A percentile compares a stretch with the other conserved stretches of the same genome.
These are phyloP conservation scores for Tupiocoris notatus DNA, from an alignment of 2,888 invertebrate genomes.

Conservation along the genomic window DNA sequence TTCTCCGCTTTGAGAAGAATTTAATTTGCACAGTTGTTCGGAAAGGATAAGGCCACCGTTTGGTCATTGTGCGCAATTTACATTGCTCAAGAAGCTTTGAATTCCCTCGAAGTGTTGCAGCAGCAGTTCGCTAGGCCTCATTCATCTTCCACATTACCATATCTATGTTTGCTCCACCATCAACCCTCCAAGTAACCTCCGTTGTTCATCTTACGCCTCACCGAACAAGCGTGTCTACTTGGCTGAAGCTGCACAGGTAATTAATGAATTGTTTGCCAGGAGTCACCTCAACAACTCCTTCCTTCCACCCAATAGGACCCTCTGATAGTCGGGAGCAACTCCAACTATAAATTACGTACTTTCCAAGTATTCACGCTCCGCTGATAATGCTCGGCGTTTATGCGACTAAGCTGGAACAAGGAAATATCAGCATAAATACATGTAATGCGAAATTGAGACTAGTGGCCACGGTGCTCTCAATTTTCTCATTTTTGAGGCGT, in stretches of 20 bases:
- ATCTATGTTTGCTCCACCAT: not conserved
- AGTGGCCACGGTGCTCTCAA: too few species aligned
- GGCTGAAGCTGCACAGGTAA: conserved; percentile 18
- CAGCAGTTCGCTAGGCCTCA: conserved; percentile 30
- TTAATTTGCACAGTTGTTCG: too few species aligned
- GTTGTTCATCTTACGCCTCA: not conserved
- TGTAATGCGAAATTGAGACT: too few species aligned
- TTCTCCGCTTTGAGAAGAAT: too few species aligned
- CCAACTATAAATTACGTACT: conserved; percentile 24
- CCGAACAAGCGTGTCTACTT: conserved; percentile 10
- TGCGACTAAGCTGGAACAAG: too few species aligned
- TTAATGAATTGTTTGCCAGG: conserved; percentile 37
- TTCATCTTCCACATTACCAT: conserved; percentile 19
- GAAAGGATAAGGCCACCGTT: too few species aligned
- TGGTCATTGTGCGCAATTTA: too few species aligned
- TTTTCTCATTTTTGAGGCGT: too few species aligned
- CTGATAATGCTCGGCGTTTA: too few species aligned
- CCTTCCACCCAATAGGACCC: not conserved
- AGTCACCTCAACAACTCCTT: too few species aligned
- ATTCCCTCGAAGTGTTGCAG: not conserved
- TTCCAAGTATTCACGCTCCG: too few species aligned
- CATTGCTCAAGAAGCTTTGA: not conserved
- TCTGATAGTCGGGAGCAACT: not conserved
- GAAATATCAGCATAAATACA: too few species aligned
- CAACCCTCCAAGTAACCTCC: not conserved